Percentiles rank a stretch among this genome's conserved stretches.
Evolutionary conservation across 2,888 invertebrate species (phyloP).

Genomic region (Stenichneumon culpator): DNA sequence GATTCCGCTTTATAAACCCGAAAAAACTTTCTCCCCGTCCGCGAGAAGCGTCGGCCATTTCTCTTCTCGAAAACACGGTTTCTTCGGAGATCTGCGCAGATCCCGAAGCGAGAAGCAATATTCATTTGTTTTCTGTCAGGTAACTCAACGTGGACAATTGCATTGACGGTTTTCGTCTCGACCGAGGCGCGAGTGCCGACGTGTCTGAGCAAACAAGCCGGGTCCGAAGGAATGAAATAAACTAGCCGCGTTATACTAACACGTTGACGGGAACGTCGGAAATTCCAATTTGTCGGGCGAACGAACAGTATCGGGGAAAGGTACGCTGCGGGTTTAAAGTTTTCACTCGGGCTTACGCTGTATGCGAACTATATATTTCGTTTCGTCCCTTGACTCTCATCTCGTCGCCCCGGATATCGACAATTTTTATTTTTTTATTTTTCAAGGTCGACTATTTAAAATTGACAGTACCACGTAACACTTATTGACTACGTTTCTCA

Average conservation of each 20-base stretch:
- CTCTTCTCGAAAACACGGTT: constrained; percentile 32
- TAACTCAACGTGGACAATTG: constrained; percentile 43
- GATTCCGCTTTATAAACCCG: constrained; percentile 50
- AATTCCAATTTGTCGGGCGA: neutral
- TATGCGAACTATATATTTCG: constrained; percentile 29
- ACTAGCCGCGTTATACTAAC: neutral
- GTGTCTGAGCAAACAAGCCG: constrained; percentile 17
- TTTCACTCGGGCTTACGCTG: constrained; percentile 6
- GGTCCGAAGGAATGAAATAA: neutral
- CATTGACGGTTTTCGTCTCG: neutral
- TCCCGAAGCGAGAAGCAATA: neutral
- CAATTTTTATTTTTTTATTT: constrained; percentile 5
- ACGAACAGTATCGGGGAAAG: neutral
- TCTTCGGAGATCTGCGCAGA: neutral
- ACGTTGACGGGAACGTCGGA: neutral
- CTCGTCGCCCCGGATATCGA: constrained; percentile 28
- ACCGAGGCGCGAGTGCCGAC: constrained; percentile 11
- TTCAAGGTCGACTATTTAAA: constrained; percentile 32
- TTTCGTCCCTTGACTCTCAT: constrained; percentile 13
- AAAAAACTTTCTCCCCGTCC: constrained; percentile 56
- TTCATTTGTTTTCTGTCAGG: constrained; percentile 55
- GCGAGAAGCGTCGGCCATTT: neutral
- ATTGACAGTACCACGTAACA: constrained; percentile 45
- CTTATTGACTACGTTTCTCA: constrained; percentile 52
- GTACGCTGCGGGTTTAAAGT: neutral